Percentiles rank a stretch among this genome's conserved stretches.
These are phyloP conservation scores for Plebejus melissa DNA, from an alignment of 2,888 invertebrate species.

Conservation along the genomic window DNA sequence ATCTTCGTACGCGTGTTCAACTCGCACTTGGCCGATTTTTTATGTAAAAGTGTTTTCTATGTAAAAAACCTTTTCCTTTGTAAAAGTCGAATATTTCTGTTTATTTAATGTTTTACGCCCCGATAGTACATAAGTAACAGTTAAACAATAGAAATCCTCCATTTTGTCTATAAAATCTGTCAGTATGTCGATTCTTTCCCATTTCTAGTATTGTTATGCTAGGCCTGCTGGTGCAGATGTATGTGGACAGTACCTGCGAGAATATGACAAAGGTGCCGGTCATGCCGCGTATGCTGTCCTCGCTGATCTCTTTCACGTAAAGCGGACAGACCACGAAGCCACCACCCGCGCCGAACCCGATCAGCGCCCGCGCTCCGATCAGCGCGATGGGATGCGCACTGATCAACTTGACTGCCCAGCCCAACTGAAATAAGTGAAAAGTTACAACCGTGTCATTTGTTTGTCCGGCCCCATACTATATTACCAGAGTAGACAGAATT, in stretches of 20 bases:
- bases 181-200: too few relatives aligned
- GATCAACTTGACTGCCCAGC: constrained; percentile 65
- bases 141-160: too few relatives aligned
- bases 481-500: too few relatives aligned
- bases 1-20: too few relatives aligned
- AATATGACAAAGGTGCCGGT: constrained; percentile 72
- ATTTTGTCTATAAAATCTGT: too few relatives aligned
- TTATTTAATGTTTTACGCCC: not conserved
- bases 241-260: constrained; percentile 53
- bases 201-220: too few relatives aligned
- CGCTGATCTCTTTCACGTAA: constrained; percentile 72
- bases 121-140: not conserved
- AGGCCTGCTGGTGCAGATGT: too few relatives aligned
- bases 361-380: constrained; percentile 63
- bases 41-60: too few relatives aligned
- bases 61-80: not conserved
- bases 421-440: constrained; percentile 48
- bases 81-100: not conserved
- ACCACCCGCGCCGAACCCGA: constrained; percentile 70
- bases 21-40: too few relatives aligned
- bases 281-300: constrained; percentile 71
- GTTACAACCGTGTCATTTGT: not conserved
- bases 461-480: too few relatives aligned
- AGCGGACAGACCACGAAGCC: constrained; percentile 68
- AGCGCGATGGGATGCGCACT: constrained; percentile 58